phyloP scores from a whole-genome alignment of 2,113 vertebrate species.

The Galeopterus variegatus region DNA sequence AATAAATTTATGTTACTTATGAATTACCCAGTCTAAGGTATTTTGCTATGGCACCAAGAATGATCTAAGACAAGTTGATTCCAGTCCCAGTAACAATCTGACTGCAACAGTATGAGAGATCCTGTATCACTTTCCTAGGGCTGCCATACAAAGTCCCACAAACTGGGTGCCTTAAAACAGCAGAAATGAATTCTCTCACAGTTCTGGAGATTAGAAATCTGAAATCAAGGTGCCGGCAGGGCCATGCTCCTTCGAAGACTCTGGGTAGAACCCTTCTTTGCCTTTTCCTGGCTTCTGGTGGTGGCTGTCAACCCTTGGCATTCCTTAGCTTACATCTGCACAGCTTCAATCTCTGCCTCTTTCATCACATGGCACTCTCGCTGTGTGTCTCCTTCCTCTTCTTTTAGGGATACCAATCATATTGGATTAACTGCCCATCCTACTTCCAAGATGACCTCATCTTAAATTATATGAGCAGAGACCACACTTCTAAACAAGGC shows the following conservation, averaged over 20 bases:
- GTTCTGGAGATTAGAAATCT: neutral
- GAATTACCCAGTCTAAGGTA: neutral
- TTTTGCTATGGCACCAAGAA: neutral
- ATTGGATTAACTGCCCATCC: neutral
- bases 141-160: neutral
- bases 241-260: neutral
- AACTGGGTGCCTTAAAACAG: neutral
- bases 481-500: constrained; percentile 19
- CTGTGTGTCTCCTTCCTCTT: neutral
- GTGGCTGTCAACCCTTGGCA: too few relatives aligned
- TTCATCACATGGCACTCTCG: neutral
- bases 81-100: neutral
- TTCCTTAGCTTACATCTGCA: neutral
- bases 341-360: neutral
- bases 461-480: constrained; percentile 24
- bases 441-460: neutral
- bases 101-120: neutral
- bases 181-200: neutral
- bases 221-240: neutral
- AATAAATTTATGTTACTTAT: neutral
- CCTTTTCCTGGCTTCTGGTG: neutral
- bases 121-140: neutral
- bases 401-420: neutral
- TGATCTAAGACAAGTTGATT: neutral
- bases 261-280: neutral